Evolutionary conservation across 1,140 invertebrate species (phyloP).

Genomic region (Drosophila rufa): DNA sequence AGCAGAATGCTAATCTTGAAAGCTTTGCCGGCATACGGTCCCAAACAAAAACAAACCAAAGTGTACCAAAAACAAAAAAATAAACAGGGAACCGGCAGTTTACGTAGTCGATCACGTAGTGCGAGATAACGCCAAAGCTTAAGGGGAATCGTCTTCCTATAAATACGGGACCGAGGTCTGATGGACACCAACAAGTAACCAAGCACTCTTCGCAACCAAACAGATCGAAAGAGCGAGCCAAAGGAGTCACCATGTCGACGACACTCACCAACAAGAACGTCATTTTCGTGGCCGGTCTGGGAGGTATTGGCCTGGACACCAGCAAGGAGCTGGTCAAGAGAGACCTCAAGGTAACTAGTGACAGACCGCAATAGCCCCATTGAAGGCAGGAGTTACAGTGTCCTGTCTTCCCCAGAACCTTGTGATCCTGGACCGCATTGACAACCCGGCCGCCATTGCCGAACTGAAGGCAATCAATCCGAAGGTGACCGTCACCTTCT

Average conservation of each 20-base stretch:
- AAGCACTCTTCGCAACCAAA: conserved; percentile 11
- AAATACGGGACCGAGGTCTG: conserved; percentile 47
- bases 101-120: conserved; percentile 16
- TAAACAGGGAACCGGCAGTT: neutral
- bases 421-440: conserved; percentile 72
- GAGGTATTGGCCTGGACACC: conserved; percentile 77
- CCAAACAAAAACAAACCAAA: conserved; percentile 50
- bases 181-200: conserved; percentile 26
- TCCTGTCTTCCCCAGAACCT: conserved; percentile 49
- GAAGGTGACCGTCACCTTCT: conserved; percentile 71
- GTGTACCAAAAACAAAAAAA: conserved; percentile 19
- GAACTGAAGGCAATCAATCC: conserved; percentile 71
- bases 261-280: conserved; percentile 74
- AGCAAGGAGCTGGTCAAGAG: conserved; percentile 65
- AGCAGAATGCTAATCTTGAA: conserved; percentile 23
- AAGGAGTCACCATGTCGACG: conserved; percentile 43
- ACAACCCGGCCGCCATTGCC: conserved; percentile 68
- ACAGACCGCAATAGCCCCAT: neutral
- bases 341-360: conserved; percentile 52
- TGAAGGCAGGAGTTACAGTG: neutral
- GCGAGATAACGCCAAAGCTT: conserved; percentile 31
- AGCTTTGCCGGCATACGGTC: conserved; percentile 16
- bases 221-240: conserved; percentile 39
- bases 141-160: conserved; percentile 35
- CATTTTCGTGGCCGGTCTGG: conserved; percentile 76